phyloP scores from a whole-genome alignment of 2,113 vertebrate species.

The Clarias magur region DNA sequence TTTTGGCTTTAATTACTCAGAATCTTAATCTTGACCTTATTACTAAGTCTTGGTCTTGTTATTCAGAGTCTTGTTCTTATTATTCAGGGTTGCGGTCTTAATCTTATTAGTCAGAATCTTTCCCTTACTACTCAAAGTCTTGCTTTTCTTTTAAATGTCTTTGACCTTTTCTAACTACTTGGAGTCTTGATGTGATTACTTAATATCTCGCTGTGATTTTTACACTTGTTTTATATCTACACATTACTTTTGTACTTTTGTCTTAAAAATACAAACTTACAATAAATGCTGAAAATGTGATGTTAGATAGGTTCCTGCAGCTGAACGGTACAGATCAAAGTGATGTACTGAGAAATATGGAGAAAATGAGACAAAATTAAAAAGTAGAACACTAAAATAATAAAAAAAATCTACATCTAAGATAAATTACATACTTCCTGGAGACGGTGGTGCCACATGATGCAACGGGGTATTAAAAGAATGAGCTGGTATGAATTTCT shows the following conservation, averaged over 20 bases:
- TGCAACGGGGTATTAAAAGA: conserved; percentile 30
- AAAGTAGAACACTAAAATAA: conserved; percentile 21
- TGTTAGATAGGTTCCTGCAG: background rate
- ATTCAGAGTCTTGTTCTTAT: background rate
- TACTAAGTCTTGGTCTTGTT: background rate
- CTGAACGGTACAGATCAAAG: background rate
- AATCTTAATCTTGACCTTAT: background rate
- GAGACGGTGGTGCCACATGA: conserved; percentile 20
- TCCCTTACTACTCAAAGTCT: background rate
- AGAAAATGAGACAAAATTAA: background rate
- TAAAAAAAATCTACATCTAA: background rate
- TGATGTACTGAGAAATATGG: background rate
- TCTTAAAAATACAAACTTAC: background rate
- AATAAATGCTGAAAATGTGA: background rate
- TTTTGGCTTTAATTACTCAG: background rate
- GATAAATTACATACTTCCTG: conserved; percentile 17
- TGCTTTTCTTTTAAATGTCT: background rate
- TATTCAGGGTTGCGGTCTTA: background rate
- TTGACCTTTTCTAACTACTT: background rate
- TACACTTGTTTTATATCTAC: background rate
- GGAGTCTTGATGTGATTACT: background rate
- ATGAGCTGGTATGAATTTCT: conserved; percentile 34
- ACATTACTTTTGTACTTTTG: background rate
- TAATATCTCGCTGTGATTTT: background rate
- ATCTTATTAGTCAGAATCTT: background rate